phyloP scores from a whole-genome alignment of 2,113 vertebrate species.

The Lathamus discolor region DNA sequence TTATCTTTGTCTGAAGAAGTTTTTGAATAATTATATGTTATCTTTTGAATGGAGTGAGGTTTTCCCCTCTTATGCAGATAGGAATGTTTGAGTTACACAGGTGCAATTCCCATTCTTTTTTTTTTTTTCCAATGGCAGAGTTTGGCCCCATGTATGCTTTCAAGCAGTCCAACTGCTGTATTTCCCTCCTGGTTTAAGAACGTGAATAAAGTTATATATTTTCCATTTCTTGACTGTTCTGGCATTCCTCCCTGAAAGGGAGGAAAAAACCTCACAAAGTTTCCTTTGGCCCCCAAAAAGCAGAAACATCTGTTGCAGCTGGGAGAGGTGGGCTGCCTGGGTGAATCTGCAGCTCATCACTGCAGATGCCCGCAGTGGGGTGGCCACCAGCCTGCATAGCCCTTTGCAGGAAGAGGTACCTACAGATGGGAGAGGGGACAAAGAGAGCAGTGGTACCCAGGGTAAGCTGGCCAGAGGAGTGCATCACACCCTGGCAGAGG shows the following conservation, averaged over 20 bases:
- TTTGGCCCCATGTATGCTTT: background rate
- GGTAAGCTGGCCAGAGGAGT: background rate
- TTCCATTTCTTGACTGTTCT: conserved; percentile 70
- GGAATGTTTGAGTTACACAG: background rate
- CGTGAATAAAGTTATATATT: conserved; percentile 67
- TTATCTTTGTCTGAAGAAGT: background rate
- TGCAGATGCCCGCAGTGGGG: background rate
- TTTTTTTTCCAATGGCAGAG: background rate
- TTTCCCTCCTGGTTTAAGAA: conserved; percentile 67
- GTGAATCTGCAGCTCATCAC: background rate
- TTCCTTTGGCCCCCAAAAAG: conserved; percentile 62
- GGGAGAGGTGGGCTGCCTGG: background rate
- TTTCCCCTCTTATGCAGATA: background rate
- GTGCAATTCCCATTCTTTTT: background rate
- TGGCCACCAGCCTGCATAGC: background rate
- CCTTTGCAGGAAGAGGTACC: background rate
- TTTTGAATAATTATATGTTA: background rate
- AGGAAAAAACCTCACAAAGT: conserved; percentile 69
- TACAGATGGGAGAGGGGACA: fast-evolving
- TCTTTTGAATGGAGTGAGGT: background rate
- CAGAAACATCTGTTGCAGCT: conserved; percentile 74
- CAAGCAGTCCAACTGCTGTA: background rate
- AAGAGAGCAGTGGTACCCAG: background rate
- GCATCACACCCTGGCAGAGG: background rate
- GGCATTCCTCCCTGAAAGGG: conserved; percentile 63